phyloP scores from a whole-genome alignment of 2,888 invertebrate species.

The Cephus sareptanus region DNA sequence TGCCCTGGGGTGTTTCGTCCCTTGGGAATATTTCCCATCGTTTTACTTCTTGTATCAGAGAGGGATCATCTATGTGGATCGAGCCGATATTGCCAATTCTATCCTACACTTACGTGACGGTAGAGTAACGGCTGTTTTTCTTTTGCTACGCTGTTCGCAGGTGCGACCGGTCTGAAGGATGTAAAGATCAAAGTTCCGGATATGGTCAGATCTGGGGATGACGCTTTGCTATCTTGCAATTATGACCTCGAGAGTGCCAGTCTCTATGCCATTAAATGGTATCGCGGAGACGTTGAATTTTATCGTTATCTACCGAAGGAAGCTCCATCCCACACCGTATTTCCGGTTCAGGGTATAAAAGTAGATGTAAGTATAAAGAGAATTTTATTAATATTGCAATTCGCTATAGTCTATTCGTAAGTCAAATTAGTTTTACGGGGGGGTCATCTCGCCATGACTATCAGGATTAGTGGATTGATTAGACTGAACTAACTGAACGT shows the following conservation, averaged over 20 bases:
- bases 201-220: conserved; percentile 58
- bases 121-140: neutral
- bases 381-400: neutral
- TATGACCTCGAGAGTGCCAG: conserved; percentile 55
- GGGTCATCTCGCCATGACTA: neutral
- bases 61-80: neutral
- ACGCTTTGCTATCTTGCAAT: conserved; percentile 57
- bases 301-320: conserved; percentile 81
- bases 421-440: neutral
- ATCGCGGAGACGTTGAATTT: conserved; percentile 79
- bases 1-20: neutral
- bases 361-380: conserved; percentile 75
- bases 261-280: conserved; percentile 83
- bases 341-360: conserved; percentile 74
- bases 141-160: conserved; percentile 36
- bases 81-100: neutral
- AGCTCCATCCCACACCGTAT: conserved; percentile 76
- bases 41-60: neutral
- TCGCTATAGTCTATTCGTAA: neutral
- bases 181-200: conserved; percentile 57
- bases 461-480: neutral
- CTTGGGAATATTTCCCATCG: neutral
- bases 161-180: conserved; percentile 56
- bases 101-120: neutral
- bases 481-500: neutral